Evolutionary conservation across 2,888 invertebrate species (phyloP), one percentile per base, ranked within the genome.

Genomic region (Allophyes oxyacanthae): DNA sequence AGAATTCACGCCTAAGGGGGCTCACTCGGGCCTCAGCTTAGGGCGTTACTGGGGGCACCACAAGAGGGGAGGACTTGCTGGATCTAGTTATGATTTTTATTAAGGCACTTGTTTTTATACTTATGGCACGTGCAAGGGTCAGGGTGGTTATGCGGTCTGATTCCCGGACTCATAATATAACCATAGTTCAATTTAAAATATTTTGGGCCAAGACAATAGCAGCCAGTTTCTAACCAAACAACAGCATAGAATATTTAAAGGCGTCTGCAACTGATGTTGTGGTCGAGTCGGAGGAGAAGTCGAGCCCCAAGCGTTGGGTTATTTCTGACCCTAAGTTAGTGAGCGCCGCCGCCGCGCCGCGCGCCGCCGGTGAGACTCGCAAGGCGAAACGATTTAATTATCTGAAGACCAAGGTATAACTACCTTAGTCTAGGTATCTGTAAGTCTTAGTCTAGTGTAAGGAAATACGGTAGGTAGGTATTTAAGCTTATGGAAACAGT

Each of bases 371-470:
- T 49, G 40, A 70, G 56, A 64, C 45, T 43, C 20, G 57, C 51
- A 50, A 45, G 13, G 32, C 54, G 40, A 55, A 56, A 61, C 57
- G 48, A 70, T 60, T 64, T 64, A 71, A 70, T 64, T 75, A 57
- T 64, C 56, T 43, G 32, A 44, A 54, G 44, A 60, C 34, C 41
- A 33, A 43, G 53, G 13, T 61, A 25, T 45, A 40, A 6, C 14
- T 38, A 33, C 54, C 14, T 51, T 25, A 40, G 60, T 14, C 30
- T 46, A 14, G 43, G 30, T 37, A 33, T 50, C 28, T 41, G 32
- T 44, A 48, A 43, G 46, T 15, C 26, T 41, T 9, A 38, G 58
- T 37, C 28, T 42, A 30, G 50, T 44, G 44, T 33, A 10, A 52
- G 42, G 28, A 34, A 58, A 49, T 42, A 49, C 42, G 33, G 8